phyloP scores from a whole-genome alignment of 1,140 invertebrate genomes.

The Drosophila ohnishii region DNA sequence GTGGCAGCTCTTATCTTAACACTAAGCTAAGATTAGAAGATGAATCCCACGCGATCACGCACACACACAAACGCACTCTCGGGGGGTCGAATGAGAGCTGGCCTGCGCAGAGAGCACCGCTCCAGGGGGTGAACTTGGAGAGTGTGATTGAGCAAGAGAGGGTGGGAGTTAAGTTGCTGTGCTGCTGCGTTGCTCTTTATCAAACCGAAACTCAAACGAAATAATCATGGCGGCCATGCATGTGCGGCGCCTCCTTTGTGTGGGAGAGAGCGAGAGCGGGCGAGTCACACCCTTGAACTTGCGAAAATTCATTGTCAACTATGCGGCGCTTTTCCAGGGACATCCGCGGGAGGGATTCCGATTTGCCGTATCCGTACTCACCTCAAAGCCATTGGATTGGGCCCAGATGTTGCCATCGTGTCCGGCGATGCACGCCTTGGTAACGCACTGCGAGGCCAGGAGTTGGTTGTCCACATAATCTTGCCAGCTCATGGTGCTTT shows the following conservation, averaged over 20 bases:
- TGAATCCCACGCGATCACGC: conserved; percentile 28
- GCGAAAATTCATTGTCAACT: conserved; percentile 66
- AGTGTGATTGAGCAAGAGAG: conserved; percentile 28
- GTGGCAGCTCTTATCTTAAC: conserved; percentile 33
- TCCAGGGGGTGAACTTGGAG: conserved; percentile 32
- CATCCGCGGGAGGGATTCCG: conserved; percentile 5
- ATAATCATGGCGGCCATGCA: conserved; percentile 66
- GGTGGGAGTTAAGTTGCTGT: conserved; percentile 27
- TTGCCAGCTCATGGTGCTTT: conserved; percentile 94
- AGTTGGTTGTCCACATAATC: conserved; percentile 99
- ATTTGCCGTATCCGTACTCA: conserved; percentile 84
- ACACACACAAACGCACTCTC: not conserved
- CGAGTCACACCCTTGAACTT: conserved; percentile 83
- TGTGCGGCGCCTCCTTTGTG: conserved; percentile 42
- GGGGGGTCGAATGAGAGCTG: conserved; percentile 1
- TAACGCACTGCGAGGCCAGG: conserved; percentile 95
- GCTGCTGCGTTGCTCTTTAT: conserved; percentile 50
- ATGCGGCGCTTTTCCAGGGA: conserved; percentile 17
- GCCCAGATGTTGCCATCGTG: conserved; percentile 98
- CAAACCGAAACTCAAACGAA: conserved; percentile 50
- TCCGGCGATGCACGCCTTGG: conserved; percentile 96
- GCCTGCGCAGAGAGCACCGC: conserved; percentile 28
- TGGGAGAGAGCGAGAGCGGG: conserved; percentile 28
- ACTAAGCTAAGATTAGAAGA: conserved; percentile 7
- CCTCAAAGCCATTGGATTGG: conserved; percentile 95